Conservation (phyloP, 2,797 vertebrate genomes). For the Falco concolor region DNA sequence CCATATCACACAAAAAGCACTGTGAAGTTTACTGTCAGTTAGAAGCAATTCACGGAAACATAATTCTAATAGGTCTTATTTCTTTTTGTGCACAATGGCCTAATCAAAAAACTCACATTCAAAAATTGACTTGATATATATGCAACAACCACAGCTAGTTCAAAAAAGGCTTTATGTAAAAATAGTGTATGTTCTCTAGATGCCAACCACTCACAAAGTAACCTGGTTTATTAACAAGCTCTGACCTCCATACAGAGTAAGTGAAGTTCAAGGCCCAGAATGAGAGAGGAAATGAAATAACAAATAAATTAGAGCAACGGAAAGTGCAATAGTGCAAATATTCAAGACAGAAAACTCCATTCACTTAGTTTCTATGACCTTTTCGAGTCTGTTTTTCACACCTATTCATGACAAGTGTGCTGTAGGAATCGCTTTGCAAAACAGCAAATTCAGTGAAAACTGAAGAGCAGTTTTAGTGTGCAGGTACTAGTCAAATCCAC, state of each 20-base stretch:
- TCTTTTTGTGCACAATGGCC: neutral
- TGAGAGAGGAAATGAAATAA: neutral
- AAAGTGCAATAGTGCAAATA: neutral
- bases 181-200: neutral
- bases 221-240: neutral
- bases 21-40: neutral
- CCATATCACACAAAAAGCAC: neutral
- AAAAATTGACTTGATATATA: neutral
- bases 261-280: neutral
- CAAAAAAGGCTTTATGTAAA: neutral
- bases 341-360: neutral
- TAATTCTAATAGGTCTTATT: neutral
- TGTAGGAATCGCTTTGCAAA: neutral
- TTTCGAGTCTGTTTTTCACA: neutral
- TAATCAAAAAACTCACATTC: neutral
- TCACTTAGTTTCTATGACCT: neutral
- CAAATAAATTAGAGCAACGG: neutral
- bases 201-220: neutral
- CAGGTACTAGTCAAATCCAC: neutral
- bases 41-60: neutral
- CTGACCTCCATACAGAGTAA: neutral
- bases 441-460: neutral
- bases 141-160: neutral
- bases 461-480: neutral
- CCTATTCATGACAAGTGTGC: neutral